Evolutionary conservation across 2,888 invertebrate genomes (phyloP), one percentile per base, ranked within the genome.

Genomic region (Marronus borbonicus): DNA sequence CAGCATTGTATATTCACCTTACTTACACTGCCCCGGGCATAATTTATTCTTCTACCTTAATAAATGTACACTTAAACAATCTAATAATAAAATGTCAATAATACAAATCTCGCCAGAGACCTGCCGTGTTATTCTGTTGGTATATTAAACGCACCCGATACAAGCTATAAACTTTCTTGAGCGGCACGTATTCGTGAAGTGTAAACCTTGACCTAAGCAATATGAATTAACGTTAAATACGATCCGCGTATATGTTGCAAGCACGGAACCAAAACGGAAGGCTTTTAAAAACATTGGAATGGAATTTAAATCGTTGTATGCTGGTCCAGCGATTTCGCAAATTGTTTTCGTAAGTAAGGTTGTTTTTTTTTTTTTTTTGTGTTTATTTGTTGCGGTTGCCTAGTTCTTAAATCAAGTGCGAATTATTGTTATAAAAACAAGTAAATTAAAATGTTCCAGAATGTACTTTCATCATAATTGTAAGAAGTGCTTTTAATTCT

Each of bases 151-250:
- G 17, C 44, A 66, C 36, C 8, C 20, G 20, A 39, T 66, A 44
- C 20, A 17, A 70, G 58, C 70, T 70, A 70, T 70, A 70, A 70
- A 70, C 70, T 70, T 55, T 58, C 36, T 39, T 70, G 58, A 58
- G 39, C n/a, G 70, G 58, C 70, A 70, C 70, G 70, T 70, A 70
- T 70, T 70, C 55, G 70, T 58, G 70, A 55, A 31, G 55, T 70
- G 70, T 55, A 58, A 70, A 70, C 70, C 70, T 70, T 70, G 70
- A 70, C 70, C 70, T 55, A 70, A 70, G 70, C 65, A 44, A 66
- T 66, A 66, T 44, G 65, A 44, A 66, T 66, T 66, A 49, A 66
- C 39, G 65, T 66, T 66, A 49, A 49, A 66, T 66, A 20, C 44
- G 65, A 66, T 66, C 65, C 44, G 44, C 20, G 65, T 44, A 44